Conservation (phyloP, 2,888 invertebrate genomes). For the Bugula neritina region DNA sequence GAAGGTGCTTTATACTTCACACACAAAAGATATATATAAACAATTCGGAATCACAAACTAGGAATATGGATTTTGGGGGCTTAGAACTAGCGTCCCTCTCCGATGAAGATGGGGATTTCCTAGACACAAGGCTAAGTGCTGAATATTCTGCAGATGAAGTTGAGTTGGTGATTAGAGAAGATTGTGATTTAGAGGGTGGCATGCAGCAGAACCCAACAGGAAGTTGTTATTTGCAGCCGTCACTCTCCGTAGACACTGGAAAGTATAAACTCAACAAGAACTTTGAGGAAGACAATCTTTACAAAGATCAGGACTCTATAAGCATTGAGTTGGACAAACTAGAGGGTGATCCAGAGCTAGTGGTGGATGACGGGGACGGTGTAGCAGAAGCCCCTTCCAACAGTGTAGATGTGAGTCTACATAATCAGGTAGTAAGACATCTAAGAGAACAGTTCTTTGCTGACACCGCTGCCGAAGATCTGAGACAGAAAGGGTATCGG, state of each 20-base stretch:
- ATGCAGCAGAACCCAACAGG: background rate
- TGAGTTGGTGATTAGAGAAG: background rate
- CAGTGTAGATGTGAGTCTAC: background rate
- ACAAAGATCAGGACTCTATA: background rate
- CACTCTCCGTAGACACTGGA: background rate
- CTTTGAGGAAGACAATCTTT: background rate
- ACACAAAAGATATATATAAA: background rate
- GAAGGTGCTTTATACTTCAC: background rate
- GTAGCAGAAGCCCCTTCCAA: no score
- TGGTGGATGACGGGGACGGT: background rate
- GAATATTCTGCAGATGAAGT: background rate
- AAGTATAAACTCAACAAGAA: background rate
- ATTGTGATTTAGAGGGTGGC: background rate
- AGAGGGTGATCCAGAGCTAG: background rate
- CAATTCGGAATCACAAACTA: background rate
- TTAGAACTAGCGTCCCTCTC: no score
- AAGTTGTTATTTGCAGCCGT: background rate
- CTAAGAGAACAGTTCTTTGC: conserved; percentile 5
- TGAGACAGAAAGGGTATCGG: background rate
- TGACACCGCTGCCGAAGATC: background rate
- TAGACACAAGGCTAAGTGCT: no score
- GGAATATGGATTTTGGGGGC: background rate
- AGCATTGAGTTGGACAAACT: background rate
- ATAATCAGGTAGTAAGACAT: background rate
- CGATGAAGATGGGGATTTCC: no score